Evolutionary conservation across 2,113 vertebrate species (phyloP).

Genomic region (Heptranchias perlo): DNA sequence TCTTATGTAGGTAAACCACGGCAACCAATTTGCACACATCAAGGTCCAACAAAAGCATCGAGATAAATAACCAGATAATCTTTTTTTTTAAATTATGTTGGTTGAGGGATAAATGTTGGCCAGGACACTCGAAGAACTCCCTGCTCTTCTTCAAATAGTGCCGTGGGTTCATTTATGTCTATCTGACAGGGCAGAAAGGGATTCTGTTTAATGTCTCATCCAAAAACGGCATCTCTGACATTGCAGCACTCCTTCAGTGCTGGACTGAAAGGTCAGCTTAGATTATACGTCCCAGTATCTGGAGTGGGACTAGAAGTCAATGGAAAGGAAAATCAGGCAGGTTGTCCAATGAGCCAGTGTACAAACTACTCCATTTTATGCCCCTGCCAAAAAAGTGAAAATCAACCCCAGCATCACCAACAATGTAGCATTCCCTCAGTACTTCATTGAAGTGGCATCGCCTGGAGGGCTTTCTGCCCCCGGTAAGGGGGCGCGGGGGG

Average conservation of each 20-base stretch:
- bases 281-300: background rate
- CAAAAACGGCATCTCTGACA: background rate
- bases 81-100: background rate
- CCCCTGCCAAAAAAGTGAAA: background rate
- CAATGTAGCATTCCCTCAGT: too few relatives aligned
- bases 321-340: background rate
- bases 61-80: background rate
- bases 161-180: too few relatives aligned
- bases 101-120: background rate
- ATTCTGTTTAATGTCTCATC: background rate
- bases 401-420: background rate
- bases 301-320: background rate
- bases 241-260: background rate
- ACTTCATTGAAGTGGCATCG: background rate
- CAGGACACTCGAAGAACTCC: background rate
- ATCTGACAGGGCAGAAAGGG: background rate
- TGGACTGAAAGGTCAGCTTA: background rate
- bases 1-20: background rate
- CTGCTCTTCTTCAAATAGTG: background rate
- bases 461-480: background rate
- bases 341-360: background rate
- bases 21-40: background rate
- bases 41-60: background rate
- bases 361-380: background rate
- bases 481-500: background rate